Percentiles rank a stretch among this genome's conserved stretches.
Conservation (phyloP, 92 coral and sea anemone species). For the Parazoanthus swiftii region DNA sequence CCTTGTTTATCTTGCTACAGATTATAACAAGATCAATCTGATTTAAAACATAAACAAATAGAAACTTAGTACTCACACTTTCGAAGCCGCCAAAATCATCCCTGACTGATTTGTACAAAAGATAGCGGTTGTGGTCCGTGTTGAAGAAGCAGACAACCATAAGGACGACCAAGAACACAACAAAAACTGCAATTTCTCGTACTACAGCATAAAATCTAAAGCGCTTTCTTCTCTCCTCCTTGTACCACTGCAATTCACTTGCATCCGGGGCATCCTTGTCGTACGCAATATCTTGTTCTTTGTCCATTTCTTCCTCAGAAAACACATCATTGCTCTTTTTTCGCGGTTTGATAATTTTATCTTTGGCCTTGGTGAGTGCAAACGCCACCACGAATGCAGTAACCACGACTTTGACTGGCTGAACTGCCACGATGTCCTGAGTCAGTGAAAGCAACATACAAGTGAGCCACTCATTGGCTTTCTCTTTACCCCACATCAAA, state of each 20-base stretch:
- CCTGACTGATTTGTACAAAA: neutral
- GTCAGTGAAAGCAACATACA: neutral
- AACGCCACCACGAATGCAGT: neutral
- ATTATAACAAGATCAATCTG: neutral
- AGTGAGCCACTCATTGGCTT: constrained; percentile 40
- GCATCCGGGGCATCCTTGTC: neutral
- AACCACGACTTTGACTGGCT: neutral
- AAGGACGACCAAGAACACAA: neutral
- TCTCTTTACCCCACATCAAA: constrained; percentile 62
- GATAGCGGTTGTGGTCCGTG: neutral
- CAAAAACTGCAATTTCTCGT: neutral
- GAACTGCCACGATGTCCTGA: constrained; percentile 23
- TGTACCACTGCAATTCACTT: constrained; percentile 10
- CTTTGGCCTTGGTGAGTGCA: constrained; percentile 3
- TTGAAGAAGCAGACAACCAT: constrained; percentile 17
- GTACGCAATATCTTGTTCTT: neutral
- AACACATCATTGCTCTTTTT: neutral
- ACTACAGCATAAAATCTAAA: neutral
- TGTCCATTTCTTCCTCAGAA: neutral
- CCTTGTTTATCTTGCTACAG: neutral
- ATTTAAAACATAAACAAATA: neutral
- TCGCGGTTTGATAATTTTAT: neutral
- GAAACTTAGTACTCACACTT: neutral
- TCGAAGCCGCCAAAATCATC: neutral
- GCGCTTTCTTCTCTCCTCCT: constrained; percentile 11